Conservation (phyloP, 2,113 vertebrate species). For the Spea multiplicata region DNA sequence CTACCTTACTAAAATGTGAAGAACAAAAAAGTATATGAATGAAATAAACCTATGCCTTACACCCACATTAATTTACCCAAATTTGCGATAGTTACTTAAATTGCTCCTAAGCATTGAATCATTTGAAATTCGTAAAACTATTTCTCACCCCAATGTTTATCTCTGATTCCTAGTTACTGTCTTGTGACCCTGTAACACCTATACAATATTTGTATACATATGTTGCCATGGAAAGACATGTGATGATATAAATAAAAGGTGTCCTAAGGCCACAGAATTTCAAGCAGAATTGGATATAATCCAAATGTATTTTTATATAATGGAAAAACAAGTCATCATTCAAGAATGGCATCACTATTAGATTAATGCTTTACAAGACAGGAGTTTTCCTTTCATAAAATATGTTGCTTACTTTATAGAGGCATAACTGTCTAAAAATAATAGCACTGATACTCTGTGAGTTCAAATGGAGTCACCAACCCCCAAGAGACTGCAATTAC, state of each 20-base stretch:
- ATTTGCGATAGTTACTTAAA: neutral
- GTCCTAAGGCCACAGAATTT: conserved; percentile 48
- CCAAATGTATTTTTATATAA: conserved; percentile 54
- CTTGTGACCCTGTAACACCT: conserved; percentile 18
- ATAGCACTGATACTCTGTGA: neutral
- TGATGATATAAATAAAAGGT: conserved; percentile 51
- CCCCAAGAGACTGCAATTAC: too few relatives aligned
- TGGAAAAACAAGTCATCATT: conserved; percentile 16
- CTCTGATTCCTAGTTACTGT: conserved; percentile 23
- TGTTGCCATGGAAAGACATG: conserved; percentile 50
- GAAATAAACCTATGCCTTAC: neutral
- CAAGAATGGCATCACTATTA: conserved; percentile 44
- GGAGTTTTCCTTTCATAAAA: conserved; percentile 34
- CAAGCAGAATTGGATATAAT: conserved; percentile 51
- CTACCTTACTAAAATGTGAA: too few relatives aligned
- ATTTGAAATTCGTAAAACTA: conserved; percentile 14
- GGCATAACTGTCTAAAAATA: conserved; percentile 26
- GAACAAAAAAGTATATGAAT: neutral
- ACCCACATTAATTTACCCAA: neutral
- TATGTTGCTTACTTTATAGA: conserved; percentile 25
- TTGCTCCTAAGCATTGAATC: neutral
- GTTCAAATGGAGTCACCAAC: neutral
- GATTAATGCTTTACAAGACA: conserved; percentile 47
- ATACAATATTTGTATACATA: conserved; percentile 46
- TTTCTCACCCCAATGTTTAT: conserved; percentile 34